Percentiles rank a stretch among this genome's conserved stretches.
phyloP scores from a whole-genome alignment of 2,797 vertebrate genomes.

The Pseudochirops cupreus region DNA sequence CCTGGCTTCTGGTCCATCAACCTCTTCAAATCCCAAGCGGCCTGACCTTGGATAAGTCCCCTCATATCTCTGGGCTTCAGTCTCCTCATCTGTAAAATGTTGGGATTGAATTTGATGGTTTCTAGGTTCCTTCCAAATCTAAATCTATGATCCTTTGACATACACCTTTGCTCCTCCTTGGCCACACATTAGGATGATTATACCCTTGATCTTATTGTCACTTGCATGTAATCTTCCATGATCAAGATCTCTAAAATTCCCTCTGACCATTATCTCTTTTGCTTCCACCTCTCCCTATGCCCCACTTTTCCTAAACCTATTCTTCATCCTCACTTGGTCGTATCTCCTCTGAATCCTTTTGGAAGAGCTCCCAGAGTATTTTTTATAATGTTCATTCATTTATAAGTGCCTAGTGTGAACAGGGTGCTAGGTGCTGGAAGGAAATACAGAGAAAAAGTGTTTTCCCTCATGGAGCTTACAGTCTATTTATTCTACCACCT shows the following conservation, averaged over 20 bases:
- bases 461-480: neutral
- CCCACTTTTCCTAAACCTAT: neutral
- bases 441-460: neutral
- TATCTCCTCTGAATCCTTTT: neutral
- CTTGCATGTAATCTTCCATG: neutral
- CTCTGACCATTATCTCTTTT: neutral
- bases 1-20: neutral
- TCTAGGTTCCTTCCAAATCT: neutral
- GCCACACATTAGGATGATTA: neutral
- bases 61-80: neutral
- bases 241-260: neutral
- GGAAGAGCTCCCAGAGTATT: neutral
- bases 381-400: neutral
- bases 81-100: neutral
- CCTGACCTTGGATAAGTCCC: neutral
- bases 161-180: neutral
- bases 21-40: neutral
- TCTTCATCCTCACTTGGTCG: neutral
- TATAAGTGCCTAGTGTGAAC: neutral
- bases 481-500: neutral
- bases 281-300: neutral
- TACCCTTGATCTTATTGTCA: neutral
- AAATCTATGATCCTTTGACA: neutral
- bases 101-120: neutral
- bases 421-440: neutral